These are phyloP conservation scores for Montipora capitata DNA, from an alignment of 92 coral and sea anemone genomes.

Conservation along the genomic window DNA sequence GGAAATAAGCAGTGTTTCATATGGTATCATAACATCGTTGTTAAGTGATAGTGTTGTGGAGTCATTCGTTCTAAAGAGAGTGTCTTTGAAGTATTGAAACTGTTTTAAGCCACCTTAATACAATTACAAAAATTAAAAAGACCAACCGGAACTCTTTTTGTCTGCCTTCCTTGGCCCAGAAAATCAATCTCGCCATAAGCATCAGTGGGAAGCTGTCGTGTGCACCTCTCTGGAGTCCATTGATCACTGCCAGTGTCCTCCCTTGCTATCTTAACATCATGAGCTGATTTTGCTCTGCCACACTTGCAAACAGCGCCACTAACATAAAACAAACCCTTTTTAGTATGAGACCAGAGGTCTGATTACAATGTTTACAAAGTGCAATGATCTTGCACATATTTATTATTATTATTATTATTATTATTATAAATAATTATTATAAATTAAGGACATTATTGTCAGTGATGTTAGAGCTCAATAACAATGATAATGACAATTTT, in stretches of 20 bases:
- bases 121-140: neutral
- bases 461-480: no score
- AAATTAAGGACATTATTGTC: no score
- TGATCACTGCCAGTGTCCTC: constrained; percentile 59
- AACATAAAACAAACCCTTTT: neutral
- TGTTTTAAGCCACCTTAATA: neutral
- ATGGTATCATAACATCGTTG: no score
- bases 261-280: constrained; percentile 50
- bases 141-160: constrained; percentile 95
- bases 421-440: no score
- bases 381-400: no score
- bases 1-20: no score
- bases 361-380: neutral
- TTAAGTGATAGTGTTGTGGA: no score
- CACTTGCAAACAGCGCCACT: constrained; percentile 80
- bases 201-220: constrained; percentile 86
- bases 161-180: constrained; percentile 85
- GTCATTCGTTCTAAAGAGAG: no score
- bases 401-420: no score
- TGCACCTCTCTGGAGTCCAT: constrained; percentile 93
- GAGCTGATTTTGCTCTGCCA: constrained; percentile 77
- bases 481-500: no score
- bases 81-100: no score
- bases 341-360: neutral
- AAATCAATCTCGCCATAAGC: constrained; percentile 98